phyloP scores from a whole-genome alignment of 2,113 vertebrate species.

The Aspidoscelis tigris region DNA sequence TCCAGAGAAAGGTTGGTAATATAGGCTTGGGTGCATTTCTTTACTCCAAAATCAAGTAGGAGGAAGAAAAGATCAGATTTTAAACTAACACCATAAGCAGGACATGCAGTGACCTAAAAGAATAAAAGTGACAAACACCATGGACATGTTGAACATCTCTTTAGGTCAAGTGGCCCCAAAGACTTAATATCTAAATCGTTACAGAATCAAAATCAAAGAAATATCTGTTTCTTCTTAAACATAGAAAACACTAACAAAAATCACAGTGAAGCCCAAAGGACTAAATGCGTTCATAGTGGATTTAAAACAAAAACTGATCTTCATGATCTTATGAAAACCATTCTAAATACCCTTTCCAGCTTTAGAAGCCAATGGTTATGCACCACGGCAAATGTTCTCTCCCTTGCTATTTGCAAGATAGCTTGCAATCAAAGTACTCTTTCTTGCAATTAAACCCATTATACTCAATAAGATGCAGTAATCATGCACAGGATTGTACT shows the following conservation, averaged over 20 bases:
- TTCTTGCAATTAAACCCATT: background rate
- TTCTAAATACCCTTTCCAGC: background rate
- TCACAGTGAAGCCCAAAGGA: background rate
- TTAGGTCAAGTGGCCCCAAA: background rate
- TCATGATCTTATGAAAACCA: background rate
- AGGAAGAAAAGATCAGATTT: background rate
- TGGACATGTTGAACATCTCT: background rate
- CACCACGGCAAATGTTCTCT: background rate
- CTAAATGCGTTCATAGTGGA: background rate
- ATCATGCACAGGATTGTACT: background rate
- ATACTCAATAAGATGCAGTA: background rate
- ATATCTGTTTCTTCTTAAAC: background rate
- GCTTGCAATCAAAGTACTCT: background rate
- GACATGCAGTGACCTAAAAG: background rate
- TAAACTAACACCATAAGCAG: background rate
- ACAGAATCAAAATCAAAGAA: background rate
- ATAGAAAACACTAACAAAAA: background rate
- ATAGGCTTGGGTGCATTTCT: background rate
- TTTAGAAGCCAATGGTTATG: background rate
- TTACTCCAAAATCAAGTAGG: background rate
- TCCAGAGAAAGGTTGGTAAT: slow-evolving; percentile 7
- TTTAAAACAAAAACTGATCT: background rate
- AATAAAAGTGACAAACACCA: background rate
- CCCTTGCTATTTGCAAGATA: background rate
- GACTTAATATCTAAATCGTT: background rate